phyloP scores from a whole-genome alignment of 2,888 invertebrate genomes.

The Notodonta ziczac region DNA sequence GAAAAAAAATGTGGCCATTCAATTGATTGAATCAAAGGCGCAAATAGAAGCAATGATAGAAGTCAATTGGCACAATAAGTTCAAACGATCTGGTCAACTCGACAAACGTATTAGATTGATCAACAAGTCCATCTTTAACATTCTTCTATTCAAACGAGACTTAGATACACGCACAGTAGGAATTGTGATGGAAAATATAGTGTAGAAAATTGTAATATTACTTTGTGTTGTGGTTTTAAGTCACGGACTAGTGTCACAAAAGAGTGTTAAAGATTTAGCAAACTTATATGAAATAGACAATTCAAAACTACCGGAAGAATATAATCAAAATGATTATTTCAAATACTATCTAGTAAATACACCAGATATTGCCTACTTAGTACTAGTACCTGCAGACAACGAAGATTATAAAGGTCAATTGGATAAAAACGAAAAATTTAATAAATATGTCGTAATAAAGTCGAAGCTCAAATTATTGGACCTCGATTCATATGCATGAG shows the following conservation, averaged over 20 bases:
- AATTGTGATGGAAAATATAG: slow-evolving; percentile 25
- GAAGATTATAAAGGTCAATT: slow-evolving; percentile 23
- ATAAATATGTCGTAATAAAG: slow-evolving; percentile 47
- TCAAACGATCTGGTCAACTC: slow-evolving; percentile 52
- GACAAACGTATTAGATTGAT: slow-evolving; percentile 32
- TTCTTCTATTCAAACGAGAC: slow-evolving; percentile 23
- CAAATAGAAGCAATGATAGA: slow-evolving; percentile 42
- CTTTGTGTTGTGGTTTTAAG: slow-evolving; percentile 20
- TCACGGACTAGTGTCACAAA: slow-evolving; percentile 30
- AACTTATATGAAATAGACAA: slow-evolving; percentile 41
- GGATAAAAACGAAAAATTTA: slow-evolving; percentile 25
- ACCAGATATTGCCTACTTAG: slow-evolving; percentile 32
- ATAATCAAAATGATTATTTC: slow-evolving; percentile 33
- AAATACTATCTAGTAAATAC: slow-evolving; percentile 27
- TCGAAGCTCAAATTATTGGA: slow-evolving; percentile 42
- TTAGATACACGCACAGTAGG: slow-evolving; percentile 24
- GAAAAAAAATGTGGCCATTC: not conserved
- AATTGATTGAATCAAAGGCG: slow-evolving; percentile 13
- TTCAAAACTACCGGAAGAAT: slow-evolving; percentile 26
- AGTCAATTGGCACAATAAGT: slow-evolving; percentile 62
- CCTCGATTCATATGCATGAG: slow-evolving; percentile 36
- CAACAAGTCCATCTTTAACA: slow-evolving; percentile 31
- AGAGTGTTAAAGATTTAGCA: slow-evolving; percentile 21
- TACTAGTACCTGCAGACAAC: slow-evolving; percentile 32
- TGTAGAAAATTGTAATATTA: slow-evolving; percentile 19